Evolutionary conservation across 1,140 invertebrate species (phyloP).

Genomic region (Nephila pilipes): DNA sequence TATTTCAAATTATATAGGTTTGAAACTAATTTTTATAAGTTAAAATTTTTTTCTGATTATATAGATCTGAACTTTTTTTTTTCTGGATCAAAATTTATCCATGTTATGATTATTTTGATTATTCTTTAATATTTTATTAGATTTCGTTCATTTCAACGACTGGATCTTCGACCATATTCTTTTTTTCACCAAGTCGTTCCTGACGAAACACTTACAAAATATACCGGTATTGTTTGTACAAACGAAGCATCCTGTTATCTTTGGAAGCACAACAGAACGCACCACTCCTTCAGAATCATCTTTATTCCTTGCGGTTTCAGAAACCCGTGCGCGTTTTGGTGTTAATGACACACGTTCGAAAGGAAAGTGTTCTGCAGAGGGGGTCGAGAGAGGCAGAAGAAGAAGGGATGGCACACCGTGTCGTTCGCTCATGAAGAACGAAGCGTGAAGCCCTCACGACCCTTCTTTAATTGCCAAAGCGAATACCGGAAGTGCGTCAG

Average conservation of each 20-base stretch:
- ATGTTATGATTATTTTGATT: no score
- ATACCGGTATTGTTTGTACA: background rate
- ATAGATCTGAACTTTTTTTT: no score
- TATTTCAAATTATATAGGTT: no score
- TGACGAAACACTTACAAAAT: no score
- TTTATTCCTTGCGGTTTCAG: background rate
- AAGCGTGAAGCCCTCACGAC: constrained; percentile 68
- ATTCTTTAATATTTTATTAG: no score
- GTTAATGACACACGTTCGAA: constrained; percentile 59
- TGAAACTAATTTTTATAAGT: no score
- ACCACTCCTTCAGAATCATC: background rate
- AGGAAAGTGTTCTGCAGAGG: background rate
- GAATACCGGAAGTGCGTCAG: constrained; percentile 72
- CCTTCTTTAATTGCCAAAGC: constrained; percentile 56
- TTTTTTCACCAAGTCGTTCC: no score
- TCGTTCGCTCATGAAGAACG: constrained; percentile 70
- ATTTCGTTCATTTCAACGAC: no score
- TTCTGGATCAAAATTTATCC: no score
- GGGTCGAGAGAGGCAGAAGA: background rate
- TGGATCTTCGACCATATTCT: no score
- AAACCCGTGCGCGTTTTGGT: constrained; percentile 6
- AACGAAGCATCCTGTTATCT: background rate
- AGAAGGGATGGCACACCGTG: background rate
- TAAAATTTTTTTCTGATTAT: no score
- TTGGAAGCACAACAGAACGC: background rate